Evolutionary conservation across 2,888 invertebrate species (phyloP), one percentile per base, ranked within the genome.

Genomic region (Agriopis marginaria): DNA sequence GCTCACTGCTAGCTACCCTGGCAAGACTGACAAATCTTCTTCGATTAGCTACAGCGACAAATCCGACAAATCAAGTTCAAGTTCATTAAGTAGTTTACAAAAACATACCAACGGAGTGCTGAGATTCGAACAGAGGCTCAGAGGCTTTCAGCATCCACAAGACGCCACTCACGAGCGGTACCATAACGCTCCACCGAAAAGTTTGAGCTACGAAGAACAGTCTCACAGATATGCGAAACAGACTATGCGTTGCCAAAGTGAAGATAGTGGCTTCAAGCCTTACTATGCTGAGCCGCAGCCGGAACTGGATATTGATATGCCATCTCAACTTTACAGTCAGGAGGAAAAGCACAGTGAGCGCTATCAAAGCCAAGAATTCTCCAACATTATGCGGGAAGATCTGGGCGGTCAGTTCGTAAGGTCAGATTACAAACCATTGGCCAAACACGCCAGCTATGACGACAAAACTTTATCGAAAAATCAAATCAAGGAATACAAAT

Each of bases 351-450:
- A 95, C 53, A 95, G 95, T 23, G 95, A 95, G 81, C 94, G 96
- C 2, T 96, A 96, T 82, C 96, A 96, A 85, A 96, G 96, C 75
- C 96, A 96, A 86, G 96, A 96, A 76, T 96, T 96, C 84, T 94
- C 95, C 0, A 91, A 88, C 69, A 90, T 94, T 23, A 87, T 94
- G 66, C 87, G 90, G 14, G 94, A 94, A 66, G 92, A 93, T 71
- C 74, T 78, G 23, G 76, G 81, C 72, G 84, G 86, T 70, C 92
- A 93, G 67, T 94, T 93, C 73, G 88, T 94, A 61, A 89, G 95
- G 55, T 93, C 95, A 3, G 95, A 95, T 49, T 95, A 94, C 69
- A 96, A 95, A 77, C 95, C 95, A 9, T 79, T 96, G 54, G 95
- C 95, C 40, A 96, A 96, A 83, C 95, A 96, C 78, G 95, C 95